Evolutionary conservation across 2,797 vertebrate genomes (phyloP).

Genomic region (Merluccius polli): DNA sequence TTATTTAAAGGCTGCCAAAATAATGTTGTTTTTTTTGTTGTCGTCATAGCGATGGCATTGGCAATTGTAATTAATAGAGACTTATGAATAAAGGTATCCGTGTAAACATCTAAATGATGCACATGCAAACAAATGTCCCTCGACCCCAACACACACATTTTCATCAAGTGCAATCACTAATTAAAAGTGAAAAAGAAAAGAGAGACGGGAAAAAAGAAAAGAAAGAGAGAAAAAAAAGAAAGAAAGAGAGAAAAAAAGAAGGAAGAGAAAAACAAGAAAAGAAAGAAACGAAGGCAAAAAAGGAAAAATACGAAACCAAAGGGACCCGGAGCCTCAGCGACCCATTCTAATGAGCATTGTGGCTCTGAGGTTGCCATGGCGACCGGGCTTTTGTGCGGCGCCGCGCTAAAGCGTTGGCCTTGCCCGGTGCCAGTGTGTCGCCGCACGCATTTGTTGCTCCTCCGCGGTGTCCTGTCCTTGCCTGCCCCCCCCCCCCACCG

Average conservation of each 20-base stretch:
- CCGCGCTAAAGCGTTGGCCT: constrained; percentile 57
- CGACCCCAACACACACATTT: too few species aligned
- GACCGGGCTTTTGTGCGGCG: constrained; percentile 52
- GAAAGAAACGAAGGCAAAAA: neutral
- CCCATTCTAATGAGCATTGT: constrained; percentile 61
- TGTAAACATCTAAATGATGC: too few species aligned
- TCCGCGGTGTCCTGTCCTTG: constrained; percentile 30
- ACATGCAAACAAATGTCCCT: too few species aligned
- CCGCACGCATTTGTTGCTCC: constrained; percentile 23
- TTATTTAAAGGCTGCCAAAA: too few species aligned
- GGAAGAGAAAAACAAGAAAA: too few species aligned
- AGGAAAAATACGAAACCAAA: constrained; percentile 26
- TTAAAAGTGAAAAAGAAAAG: neutral
- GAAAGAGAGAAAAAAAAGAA: neutral
- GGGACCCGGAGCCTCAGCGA: constrained; percentile 54
- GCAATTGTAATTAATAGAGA: too few species aligned
- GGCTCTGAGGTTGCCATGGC: constrained; percentile 62
- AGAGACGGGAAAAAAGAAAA: too few species aligned
- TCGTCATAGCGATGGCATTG: too few species aligned
- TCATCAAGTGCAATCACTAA: too few species aligned
- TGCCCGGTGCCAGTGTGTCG: constrained; percentile 50
- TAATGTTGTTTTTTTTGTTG: too few species aligned
- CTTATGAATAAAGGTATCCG: too few species aligned
- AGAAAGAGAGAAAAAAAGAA: neutral
- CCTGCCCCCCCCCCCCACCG: constrained; percentile 11